Conservation (phyloP, 2,888 invertebrate species). For the Lissocephala sabroskyi region DNA sequence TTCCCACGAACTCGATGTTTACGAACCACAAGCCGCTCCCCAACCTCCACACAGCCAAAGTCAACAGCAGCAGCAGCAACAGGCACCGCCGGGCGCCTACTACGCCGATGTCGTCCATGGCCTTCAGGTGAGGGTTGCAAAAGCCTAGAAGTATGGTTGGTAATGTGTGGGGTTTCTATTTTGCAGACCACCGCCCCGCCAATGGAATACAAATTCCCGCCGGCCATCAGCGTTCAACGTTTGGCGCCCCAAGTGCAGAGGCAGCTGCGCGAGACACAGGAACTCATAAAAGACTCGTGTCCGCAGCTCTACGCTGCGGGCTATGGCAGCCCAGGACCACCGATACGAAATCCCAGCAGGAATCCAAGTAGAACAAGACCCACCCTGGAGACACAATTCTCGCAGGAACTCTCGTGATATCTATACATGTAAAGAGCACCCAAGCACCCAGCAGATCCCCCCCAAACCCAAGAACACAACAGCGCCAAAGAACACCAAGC, state of each 20-base stretch:
- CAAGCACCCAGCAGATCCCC: constrained; percentile 32
- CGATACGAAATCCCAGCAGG: constrained; percentile 70
- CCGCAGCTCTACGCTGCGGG: constrained; percentile 72
- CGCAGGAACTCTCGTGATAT: constrained; percentile 74
- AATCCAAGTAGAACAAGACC: constrained; percentile 71
- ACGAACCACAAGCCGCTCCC: constrained; percentile 60
- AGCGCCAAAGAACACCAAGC: constrained; percentile 19
- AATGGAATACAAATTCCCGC: constrained; percentile 72
- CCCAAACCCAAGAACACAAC: too few species aligned
- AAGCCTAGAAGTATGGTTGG: too few species aligned
- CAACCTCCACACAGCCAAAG: constrained; percentile 69
- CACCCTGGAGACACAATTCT: constrained; percentile 74
- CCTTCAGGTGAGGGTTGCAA: constrained; percentile 65
- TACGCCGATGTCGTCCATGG: constrained; percentile 71
- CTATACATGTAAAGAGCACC: constrained; percentile 70
- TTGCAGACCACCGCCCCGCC: constrained; percentile 45
- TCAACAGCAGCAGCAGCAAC: constrained; percentile 41
- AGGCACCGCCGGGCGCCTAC: constrained; percentile 52
- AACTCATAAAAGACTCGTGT: constrained; percentile 73
- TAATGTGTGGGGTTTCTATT: too few species aligned
- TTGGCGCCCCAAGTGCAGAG: constrained; percentile 73
- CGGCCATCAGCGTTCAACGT: constrained; percentile 72
- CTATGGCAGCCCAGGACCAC: constrained; percentile 72
- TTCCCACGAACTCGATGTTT: constrained; percentile 35
- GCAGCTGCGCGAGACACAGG: constrained; percentile 73